Percentiles rank a stretch among this genome's conserved stretches.
Conservation (phyloP, 92 coral and sea anemone species). For the Parazoanthus atlanticus region DNA sequence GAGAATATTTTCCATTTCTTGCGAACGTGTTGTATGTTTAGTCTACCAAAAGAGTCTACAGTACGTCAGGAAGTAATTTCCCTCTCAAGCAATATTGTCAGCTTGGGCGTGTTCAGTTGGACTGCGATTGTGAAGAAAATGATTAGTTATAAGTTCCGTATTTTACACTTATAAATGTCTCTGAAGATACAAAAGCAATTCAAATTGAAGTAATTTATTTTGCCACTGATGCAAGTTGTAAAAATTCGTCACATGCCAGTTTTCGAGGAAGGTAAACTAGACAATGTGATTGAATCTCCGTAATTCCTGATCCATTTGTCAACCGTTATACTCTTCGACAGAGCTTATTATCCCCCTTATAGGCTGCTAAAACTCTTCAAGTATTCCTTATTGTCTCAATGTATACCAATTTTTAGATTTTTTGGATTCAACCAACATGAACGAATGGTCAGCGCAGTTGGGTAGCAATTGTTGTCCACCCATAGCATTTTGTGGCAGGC, state of each 20-base stretch:
- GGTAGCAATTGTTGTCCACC: neutral
- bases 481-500: neutral
- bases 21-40: too few relatives aligned
- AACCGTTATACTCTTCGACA: neutral
- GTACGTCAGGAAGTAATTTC: neutral
- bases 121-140: neutral
- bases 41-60: neutral
- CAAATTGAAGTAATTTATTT: too few relatives aligned
- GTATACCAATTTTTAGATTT: constrained; percentile 3
- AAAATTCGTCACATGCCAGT: neutral
- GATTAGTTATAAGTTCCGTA: neutral
- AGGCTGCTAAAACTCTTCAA: neutral
- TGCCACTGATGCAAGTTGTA: neutral
- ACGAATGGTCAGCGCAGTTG: constrained; percentile 15
- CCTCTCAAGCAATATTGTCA: neutral
- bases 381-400: neutral
- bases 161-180: too few relatives aligned
- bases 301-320: neutral
- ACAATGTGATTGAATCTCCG: neutral
- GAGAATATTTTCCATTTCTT: too few relatives aligned
- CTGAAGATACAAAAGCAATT: neutral
- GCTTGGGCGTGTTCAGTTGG: constrained; percentile 13
- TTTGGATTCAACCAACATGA: neutral
- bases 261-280: neutral
- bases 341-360: neutral